phyloP scores from a whole-genome alignment of 1,140 invertebrate genomes.

The Magallana gigas region DNA sequence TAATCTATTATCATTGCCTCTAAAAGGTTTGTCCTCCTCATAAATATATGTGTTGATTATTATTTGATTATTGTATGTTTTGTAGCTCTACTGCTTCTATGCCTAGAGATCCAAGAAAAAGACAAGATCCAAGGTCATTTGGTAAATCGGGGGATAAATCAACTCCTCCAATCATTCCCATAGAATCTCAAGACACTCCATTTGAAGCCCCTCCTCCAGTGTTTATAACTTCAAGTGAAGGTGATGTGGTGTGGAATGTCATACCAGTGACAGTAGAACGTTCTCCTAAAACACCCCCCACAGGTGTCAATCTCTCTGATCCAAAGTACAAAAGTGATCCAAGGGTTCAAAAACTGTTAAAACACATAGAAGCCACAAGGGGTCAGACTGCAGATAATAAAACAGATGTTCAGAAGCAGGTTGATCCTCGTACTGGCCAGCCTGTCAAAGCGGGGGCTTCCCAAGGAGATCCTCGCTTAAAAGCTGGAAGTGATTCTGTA shows the following conservation, averaged over 20 bases:
- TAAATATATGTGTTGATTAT: neutral
- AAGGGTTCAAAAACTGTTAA: conserved; percentile 66
- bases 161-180: conserved; percentile 34
- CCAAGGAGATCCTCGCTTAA: conserved; percentile 61
- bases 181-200: neutral
- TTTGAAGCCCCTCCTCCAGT: conserved; percentile 46
- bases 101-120: conserved; percentile 20
- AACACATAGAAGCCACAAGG: conserved; percentile 24
- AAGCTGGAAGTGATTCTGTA: conserved; percentile 44
- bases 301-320: conserved; percentile 65
- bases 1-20: too few relatives aligned
- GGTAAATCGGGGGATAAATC: neutral
- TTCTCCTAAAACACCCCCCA: conserved; percentile 50
- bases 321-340: conserved; percentile 68
- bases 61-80: neutral
- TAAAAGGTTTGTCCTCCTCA: too few relatives aligned
- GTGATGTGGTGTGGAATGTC: conserved; percentile 59
- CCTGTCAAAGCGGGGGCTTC: conserved; percentile 16
- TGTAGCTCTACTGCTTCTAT: conserved; percentile 10
- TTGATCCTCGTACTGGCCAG: conserved; percentile 42
- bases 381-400: conserved; percentile 21
- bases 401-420: conserved; percentile 19
- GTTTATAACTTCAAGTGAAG: conserved; percentile 59
- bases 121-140: conserved; percentile 30
- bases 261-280: conserved; percentile 46